Conservation (phyloP, 2,888 invertebrate genomes). For the Deroplatys truncata region DNA sequence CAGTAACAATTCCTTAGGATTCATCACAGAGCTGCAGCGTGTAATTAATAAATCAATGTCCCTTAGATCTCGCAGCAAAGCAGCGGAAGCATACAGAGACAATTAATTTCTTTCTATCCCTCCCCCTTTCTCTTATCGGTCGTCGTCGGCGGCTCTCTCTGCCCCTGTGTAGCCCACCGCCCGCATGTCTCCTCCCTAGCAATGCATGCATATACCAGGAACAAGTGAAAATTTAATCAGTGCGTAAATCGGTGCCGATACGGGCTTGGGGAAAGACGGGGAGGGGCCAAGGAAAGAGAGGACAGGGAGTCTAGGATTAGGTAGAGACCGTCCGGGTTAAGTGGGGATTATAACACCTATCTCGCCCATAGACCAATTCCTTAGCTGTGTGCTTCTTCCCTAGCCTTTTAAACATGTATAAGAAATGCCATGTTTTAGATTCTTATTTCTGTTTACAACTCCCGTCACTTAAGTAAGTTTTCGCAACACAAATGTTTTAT, state of each 20-base stretch:
- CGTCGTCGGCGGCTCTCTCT: background rate
- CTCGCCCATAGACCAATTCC: background rate
- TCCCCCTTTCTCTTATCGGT: background rate
- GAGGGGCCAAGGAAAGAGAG: background rate
- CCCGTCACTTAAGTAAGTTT: too few relatives aligned
- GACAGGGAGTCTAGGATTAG: slow-evolving; percentile 9
- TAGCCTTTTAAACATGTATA: background rate
- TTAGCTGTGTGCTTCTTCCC: background rate
- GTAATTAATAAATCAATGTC: background rate
- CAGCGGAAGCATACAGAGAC: background rate
- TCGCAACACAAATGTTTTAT: too few relatives aligned
- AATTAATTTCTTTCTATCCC: background rate
- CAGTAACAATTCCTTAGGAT: background rate
- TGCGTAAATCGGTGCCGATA: slow-evolving; percentile 27
- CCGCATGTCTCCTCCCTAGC: background rate
- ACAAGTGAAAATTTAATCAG: slow-evolving; percentile 29
- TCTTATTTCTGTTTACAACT: too few relatives aligned
- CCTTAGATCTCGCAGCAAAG: background rate
- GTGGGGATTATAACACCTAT: background rate
- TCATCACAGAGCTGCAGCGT: background rate
- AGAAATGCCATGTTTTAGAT: too few relatives aligned
- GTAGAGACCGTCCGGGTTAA: background rate
- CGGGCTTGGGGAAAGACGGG: slow-evolving; percentile 9
- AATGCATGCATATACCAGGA: slow-evolving; percentile 11
- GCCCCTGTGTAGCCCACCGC: background rate